Base-by-base conservation (phyloP, 2,113 vertebrate species). In the Podocnemis expansa region DNA sequence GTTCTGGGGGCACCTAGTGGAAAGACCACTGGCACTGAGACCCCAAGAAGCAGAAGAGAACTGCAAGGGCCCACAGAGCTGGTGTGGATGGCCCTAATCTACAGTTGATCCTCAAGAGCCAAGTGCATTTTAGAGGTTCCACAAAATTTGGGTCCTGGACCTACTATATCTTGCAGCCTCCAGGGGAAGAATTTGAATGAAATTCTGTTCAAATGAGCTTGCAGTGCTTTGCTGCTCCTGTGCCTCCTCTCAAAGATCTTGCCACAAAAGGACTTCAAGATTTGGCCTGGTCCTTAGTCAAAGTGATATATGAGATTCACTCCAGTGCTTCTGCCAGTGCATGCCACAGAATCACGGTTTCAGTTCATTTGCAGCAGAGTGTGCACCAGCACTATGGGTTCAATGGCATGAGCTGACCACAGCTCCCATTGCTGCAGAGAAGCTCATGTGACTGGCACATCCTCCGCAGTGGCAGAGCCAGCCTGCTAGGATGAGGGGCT, bases 141-240 rank as follows among this genome's bases (percentile, higher is more conserved):
- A 3, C 5, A 79, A 13, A 54, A 25, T 76, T 49, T 95, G 22
- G 84, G 38, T 17, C 38, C 41, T 38, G 52, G 80, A 45, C 54
- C 80, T 58, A 45, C 41, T 27, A 80, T 22, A 83, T 88, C 60
- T 95, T 25, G 34, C 63, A 90, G 29, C 9, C 81, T 19, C 34
- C 7, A 21, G 0, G 0, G 67, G 85, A 92, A 94, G 29, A 90
- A 80, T 55, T 22, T 43, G 84, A 83, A 91, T 81, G 19, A 60
- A 80, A 29, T 67, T 14, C 81, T 38, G 5, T 16, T 80, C 24
- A 24, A 76, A 45, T 25, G 73, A 29, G 22, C 11, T 76, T 76
- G 41, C 73, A 27, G 73, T 76, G 24, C 22, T 76, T 45, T 45
- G 22, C 73, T 45, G 78, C 2, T 5, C 31, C 17, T 0, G 0